Base-by-base conservation (phyloP, 2,797 vertebrate species). In the Gorsachius magnificus region DNA sequence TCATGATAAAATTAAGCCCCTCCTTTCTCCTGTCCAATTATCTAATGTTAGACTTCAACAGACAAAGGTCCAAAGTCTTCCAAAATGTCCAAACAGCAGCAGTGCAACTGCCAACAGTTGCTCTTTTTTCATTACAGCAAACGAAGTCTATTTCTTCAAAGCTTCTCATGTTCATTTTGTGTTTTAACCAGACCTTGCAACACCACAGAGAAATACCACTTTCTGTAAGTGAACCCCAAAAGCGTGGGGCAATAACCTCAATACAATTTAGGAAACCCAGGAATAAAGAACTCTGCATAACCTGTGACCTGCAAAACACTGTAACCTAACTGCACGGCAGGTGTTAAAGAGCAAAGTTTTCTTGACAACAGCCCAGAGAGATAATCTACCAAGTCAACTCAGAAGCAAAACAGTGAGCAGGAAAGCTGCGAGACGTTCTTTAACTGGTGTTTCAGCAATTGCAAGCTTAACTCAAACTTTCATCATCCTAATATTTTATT, bases 311-410 rank as follows among this genome's bases (percentile, higher is more conserved):
- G 26, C 54, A 82, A 64, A 80, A 57, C 28, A 26, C 33, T 65
- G 22, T 19, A 16, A 56, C 29, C 35, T n/a, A 45, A 53, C 16
- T 45, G 25, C 38, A 58, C 0, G 5, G 10, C 1, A 1, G 13
- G 11, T 26, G 43, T 33, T 8, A 63, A 48, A 36, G 21, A 77
- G n/a, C 28, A 38, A 74, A 58, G n/a, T 21, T 90, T 78, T 60
- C 61, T 21, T 43, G 25, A 36, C 9, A 70, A 53, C 10, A 70
- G 29, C 26, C 35, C 16, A 54, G 18, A 64, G 35, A 43, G 29
- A 61, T 33, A 28, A 74, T 22, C 20, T 19, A 66, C 16, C 16
- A 66, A 65, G 50, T 18, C 63, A 79, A 16, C 33, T 16, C 50
- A 21, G 25, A 82, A 80, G 29, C 7, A 54, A 43, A 43, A 71